A percentile compares a stretch with the other conserved stretches of the same genome.
Evolutionary conservation across 2,113 vertebrate species (phyloP).

Genomic region (Gorsachius goisagi): DNA sequence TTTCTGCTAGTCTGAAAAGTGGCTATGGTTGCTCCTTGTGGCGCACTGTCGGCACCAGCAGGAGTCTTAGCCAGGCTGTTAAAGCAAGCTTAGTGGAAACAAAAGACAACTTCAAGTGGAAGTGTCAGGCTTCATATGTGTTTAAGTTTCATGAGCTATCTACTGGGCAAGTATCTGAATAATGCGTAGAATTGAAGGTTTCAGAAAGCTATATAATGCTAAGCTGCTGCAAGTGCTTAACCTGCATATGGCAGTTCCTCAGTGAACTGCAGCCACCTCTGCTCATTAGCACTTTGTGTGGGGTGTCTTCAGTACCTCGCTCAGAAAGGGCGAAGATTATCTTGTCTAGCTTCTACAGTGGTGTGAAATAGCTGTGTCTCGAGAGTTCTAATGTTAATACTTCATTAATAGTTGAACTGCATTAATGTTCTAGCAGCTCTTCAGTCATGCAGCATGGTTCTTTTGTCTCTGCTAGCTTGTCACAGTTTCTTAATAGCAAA

Average conservation of each 20-base stretch:
- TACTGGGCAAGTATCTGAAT: background rate
- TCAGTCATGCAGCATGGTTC: background rate
- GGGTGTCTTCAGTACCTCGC: background rate
- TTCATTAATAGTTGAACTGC: background rate
- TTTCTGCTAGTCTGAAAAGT: background rate
- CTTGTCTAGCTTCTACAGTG: background rate
- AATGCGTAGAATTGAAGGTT: background rate
- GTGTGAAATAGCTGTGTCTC: background rate
- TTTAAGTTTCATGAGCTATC: background rate
- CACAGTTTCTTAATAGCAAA: background rate
- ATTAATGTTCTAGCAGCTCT: background rate
- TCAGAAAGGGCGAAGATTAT: background rate
- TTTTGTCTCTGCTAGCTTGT: background rate
- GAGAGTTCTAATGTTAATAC: background rate
- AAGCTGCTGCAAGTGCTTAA: background rate
- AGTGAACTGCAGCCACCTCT: background rate
- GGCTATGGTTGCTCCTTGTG: background rate
- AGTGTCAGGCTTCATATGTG: background rate
- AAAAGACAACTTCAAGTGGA: background rate
- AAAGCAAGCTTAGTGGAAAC: background rate
- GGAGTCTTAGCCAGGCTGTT: background rate
- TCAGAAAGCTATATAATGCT: background rate
- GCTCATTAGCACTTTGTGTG: background rate
- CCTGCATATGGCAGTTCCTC: background rate
- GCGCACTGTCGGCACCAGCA: background rate